Evolutionary conservation across 2,797 vertebrate genomes (phyloP), one percentile per base, ranked within the genome.

Genomic region (Muscicapa comitata): DNA sequence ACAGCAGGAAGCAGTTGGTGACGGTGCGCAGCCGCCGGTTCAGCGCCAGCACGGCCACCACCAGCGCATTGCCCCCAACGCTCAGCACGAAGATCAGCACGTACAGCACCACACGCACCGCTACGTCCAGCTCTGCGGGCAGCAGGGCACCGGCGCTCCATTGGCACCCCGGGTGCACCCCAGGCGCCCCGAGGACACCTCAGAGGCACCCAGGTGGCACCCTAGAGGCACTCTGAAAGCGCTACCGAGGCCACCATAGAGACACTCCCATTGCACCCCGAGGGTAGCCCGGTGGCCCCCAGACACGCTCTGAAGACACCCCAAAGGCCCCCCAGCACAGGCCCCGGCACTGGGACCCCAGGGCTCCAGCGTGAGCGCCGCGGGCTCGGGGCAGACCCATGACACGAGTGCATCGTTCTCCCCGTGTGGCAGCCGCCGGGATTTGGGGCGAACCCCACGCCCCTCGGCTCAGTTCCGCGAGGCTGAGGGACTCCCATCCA

Each of bases 1-100:
- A 99, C 77, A 99, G 98, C 96, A 99, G 98, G 97, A 99, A 99
- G 95, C 98, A 98, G 96, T 99, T 99, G 97, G 99, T 99, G 93
- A 99, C 98, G 0, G 99, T 99, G 71, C 99, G 98, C 97, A 99
- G 98, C 24, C 99, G 98, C 81, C 99, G 99, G 92, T 99, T 99
- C 92, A 98, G 97, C 7, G 98, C 97, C 96, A 99, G 98, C 75
- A 99, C 99, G 51, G 98, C 96, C 45, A 99, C 99, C 92, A 99
- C 99, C 81, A 99, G 98, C 23, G 98, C 95, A 53, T 99, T 99
- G 48, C 99, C 99, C 6, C 98, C 98, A 1, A 99, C 98, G 7
- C 99, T 99, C 92, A 99, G 97, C 76, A 98, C 97, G 97, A 99
- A 99, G 96, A 99, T 99, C 84, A 98, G 95, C 0, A 95, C 97